Percentiles rank a stretch among this genome's conserved stretches.
phyloP scores from a whole-genome alignment of 2,113 vertebrate genomes.

The Chelonoidis abingdonii region DNA sequence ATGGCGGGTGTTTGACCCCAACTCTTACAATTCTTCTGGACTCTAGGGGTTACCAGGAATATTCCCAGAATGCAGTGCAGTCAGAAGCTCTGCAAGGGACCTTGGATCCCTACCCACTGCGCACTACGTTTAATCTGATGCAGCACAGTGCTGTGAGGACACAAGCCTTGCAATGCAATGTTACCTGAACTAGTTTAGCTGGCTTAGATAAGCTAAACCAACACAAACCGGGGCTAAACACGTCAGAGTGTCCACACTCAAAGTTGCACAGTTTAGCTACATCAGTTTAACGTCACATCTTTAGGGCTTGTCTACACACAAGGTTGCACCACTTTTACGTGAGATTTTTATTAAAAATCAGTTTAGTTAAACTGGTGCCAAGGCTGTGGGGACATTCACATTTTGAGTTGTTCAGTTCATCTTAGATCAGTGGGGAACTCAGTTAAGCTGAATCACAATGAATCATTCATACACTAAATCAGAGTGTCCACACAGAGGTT shows the following conservation, averaged over 20 bases:
- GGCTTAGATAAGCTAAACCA: neutral
- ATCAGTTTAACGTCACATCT: neutral
- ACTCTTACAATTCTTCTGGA: neutral
- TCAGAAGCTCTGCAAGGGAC: neutral
- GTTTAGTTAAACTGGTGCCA: conserved; percentile 54
- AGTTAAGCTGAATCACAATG: neutral
- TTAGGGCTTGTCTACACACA: conserved; percentile 7
- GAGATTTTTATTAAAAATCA: conserved; percentile 65
- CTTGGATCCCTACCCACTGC: neutral
- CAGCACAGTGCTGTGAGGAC: neutral
- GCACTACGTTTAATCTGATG: neutral
- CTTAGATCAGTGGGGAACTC: conserved; percentile 62
- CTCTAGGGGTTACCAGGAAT: neutral
- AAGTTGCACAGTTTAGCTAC: neutral
- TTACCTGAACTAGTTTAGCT: neutral
- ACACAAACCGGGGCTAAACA: neutral
- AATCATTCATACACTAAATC: no score
- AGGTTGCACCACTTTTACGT: conserved; percentile 17
- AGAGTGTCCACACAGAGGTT: neutral
- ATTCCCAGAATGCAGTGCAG: neutral
- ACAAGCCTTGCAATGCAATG: neutral
- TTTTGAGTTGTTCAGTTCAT: conserved; percentile 59
- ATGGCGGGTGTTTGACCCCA: neutral
- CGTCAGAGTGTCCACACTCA: neutral
- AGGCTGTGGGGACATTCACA: conserved; percentile 51